Evolutionary conservation across 2,113 vertebrate genomes (phyloP).

Genomic region (Struthio camelus): DNA sequence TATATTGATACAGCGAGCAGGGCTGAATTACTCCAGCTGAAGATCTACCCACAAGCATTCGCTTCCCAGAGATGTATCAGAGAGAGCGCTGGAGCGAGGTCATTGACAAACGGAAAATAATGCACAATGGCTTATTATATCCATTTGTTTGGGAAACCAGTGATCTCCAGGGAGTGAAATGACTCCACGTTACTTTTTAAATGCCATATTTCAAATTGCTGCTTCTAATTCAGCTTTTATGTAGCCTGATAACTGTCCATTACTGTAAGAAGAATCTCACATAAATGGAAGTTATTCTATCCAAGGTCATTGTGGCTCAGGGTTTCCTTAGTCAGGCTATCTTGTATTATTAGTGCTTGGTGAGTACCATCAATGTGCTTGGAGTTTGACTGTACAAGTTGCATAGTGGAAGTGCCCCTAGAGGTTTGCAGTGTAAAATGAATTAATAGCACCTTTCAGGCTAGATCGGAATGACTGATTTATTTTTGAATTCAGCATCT

Average conservation of each 20-base stretch:
- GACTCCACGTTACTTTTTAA: neutral
- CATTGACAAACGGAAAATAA: neutral
- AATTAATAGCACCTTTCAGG: neutral
- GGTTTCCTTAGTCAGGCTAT: neutral
- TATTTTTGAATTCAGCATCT: neutral
- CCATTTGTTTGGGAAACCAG: neutral
- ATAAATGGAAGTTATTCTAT: neutral
- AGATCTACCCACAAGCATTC: neutral
- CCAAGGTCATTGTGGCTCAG: neutral
- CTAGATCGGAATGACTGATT: neutral
- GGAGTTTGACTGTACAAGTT: neutral
- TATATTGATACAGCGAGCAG: rapidly evolving
- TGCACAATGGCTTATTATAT: neutral
- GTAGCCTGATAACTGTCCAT: neutral
- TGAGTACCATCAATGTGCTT: neutral
- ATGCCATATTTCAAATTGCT: rapidly evolving
- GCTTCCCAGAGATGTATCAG: neutral
- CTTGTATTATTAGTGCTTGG: rapidly evolving
- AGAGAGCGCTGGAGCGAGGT: neutral
- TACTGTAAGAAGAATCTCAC: neutral
- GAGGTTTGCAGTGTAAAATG: neutral
- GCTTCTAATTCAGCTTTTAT: neutral
- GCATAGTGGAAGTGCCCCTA: neutral
- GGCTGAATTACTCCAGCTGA: neutral
- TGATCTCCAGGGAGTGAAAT: neutral